A percentile compares a stretch with the other conserved stretches of the same genome.
phyloP scores from a whole-genome alignment of 2,888 invertebrate genomes.

The Scaptomyza polygonia region DNA sequence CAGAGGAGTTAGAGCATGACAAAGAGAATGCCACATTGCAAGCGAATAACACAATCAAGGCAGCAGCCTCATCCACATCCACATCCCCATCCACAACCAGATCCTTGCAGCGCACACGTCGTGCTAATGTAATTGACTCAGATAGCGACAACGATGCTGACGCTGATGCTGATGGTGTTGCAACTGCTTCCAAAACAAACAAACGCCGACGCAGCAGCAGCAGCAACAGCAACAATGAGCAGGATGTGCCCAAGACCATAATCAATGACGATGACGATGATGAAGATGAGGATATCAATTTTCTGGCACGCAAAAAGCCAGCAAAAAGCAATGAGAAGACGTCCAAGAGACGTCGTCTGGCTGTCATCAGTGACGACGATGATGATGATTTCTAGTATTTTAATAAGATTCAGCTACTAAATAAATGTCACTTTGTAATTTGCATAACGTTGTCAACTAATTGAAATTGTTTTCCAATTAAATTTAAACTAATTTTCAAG shows the following conservation, averaged over 20 bases:
- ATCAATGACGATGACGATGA: conserved; percentile 29
- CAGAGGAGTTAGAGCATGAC: conserved; percentile 40
- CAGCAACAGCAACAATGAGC: conserved; percentile 66
- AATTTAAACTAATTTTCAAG: neutral
- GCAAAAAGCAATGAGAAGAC: conserved; percentile 63
- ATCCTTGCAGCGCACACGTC: conserved; percentile 74
- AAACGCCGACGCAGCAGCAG: conserved; percentile 69
- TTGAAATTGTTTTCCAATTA: conserved; percentile 29
- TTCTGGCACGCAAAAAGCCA: conserved; percentile 80
- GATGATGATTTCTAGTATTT: conserved; percentile 73
- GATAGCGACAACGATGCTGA: conserved; percentile 78
- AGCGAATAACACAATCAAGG: conserved; percentile 65
- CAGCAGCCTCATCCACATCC: conserved; percentile 18
- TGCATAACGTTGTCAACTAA: conserved; percentile 35
- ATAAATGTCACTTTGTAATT: conserved; percentile 53
- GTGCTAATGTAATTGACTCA: conserved; percentile 83
- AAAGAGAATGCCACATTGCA: conserved; percentile 62
- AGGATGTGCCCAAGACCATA: conserved; percentile 41
- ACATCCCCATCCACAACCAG: conserved; percentile 29
- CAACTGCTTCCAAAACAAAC: conserved; percentile 69
- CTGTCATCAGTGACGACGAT: conserved; percentile 82
- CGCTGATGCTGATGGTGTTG: conserved; percentile 19
- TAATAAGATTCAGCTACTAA: conserved; percentile 36
- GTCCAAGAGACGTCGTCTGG: conserved; percentile 82
- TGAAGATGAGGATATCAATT: conserved; percentile 76